These are phyloP conservation scores for Colistium nudipinnis DNA, from an alignment of 2,113 vertebrate genomes.

Conservation along the genomic window DNA sequence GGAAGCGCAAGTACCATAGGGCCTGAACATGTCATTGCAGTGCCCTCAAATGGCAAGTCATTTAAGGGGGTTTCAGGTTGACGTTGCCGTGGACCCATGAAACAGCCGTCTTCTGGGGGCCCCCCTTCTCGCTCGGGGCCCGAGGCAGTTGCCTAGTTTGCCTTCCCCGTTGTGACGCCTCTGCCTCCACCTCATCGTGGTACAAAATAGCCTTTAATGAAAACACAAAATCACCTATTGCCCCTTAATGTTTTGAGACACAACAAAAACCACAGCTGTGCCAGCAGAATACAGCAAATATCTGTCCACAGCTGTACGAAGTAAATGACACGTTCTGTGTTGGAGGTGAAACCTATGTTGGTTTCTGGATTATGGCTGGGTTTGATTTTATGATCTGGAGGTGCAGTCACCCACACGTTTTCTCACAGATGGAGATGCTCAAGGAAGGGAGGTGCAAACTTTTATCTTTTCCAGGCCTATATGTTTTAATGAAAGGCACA, in stretches of 20 bases:
- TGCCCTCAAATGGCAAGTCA: too few species aligned
- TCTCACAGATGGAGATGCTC: too few species aligned
- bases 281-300: slow-evolving; percentile 16
- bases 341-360: slow-evolving; percentile 30
- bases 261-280: slow-evolving; percentile 1
- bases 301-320: slow-evolving; percentile 56
- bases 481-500: background rate
- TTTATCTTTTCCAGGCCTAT: background rate
- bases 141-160: too few species aligned
- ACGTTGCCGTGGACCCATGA: too few species aligned
- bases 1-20: too few species aligned
- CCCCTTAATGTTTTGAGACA: background rate
- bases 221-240: background rate
- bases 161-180: too few species aligned
- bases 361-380: slow-evolving; percentile 13
- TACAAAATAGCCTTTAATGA: background rate
- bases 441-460: too few species aligned
- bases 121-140: too few species aligned
- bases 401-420: slow-evolving; percentile 20
- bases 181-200: too few species aligned
- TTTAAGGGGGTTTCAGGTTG: too few species aligned
- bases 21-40: too few species aligned
- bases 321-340: slow-evolving; percentile 34
- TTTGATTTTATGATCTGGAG: slow-evolving; percentile 50
- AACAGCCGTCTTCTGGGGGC: too few species aligned